Conservation (phyloP, 2,797 vertebrate genomes). For the Borostomias antarcticus region DNA sequence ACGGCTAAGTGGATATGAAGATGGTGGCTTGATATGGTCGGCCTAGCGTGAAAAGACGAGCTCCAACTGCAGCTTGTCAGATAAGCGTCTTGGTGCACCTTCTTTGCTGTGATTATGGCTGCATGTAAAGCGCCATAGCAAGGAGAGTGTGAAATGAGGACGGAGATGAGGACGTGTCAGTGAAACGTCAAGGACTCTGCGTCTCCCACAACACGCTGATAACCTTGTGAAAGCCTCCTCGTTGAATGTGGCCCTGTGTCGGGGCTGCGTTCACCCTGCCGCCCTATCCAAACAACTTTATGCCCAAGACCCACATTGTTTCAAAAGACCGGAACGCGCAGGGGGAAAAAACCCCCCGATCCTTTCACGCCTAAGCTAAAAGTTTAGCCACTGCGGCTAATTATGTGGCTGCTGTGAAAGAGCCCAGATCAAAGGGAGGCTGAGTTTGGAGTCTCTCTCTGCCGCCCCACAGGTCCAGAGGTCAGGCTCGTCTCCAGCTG, state of each 20-base stretch:
- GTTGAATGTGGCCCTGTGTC: slow-evolving; percentile 55
- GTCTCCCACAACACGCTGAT: slow-evolving; percentile 50
- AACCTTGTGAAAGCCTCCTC: slow-evolving; percentile 49
- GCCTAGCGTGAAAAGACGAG: slow-evolving; percentile 51
- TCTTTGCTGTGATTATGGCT: neutral
- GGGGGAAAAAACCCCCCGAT: slow-evolving; percentile 56
- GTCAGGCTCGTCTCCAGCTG: slow-evolving; percentile 75
- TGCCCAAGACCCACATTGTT: slow-evolving; percentile 75
- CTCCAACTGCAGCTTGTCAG: slow-evolving; percentile 44
- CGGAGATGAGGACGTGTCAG: slow-evolving; percentile 57
- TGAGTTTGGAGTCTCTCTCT: slow-evolving; percentile 68
- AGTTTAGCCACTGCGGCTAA: slow-evolving; percentile 82
- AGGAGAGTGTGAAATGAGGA: slow-evolving; percentile 44
- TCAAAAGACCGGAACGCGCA: slow-evolving; percentile 74
- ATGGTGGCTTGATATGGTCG: slow-evolving; percentile 53
- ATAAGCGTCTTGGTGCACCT: slow-evolving; percentile 39
- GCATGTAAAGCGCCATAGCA: slow-evolving; percentile 44
- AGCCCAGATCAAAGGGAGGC: slow-evolving; percentile 77
- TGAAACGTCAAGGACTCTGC: slow-evolving; percentile 69
- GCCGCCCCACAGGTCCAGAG: slow-evolving; percentile 74
- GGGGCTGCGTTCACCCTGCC: slow-evolving; percentile 57
- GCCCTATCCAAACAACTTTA: slow-evolving; percentile 74
- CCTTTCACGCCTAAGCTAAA: slow-evolving; percentile 80
- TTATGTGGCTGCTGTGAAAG: slow-evolving; percentile 82
- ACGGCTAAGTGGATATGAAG: slow-evolving; percentile 52